A percentile compares a stretch with the other conserved stretches of the same genome.
These are phyloP conservation scores for Eupeodes luniger DNA, from an alignment of 2,888 invertebrate species.

Conservation along the genomic window DNA sequence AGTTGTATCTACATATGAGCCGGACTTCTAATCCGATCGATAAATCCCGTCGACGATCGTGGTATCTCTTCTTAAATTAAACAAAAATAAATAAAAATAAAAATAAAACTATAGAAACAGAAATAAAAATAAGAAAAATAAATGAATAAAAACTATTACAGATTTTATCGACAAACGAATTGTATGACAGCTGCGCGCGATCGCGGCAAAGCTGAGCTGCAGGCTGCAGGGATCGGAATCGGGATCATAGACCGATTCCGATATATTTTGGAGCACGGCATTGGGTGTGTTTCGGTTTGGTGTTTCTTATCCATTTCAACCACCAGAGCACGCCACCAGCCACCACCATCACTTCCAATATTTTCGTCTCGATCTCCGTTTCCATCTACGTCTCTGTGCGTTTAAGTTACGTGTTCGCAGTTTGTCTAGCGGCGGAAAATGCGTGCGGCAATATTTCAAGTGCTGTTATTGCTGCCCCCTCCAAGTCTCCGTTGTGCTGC, in stretches of 20 bases:
- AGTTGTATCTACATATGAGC: constrained; percentile 69
- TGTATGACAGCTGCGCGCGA: constrained; percentile 72
- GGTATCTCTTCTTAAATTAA: constrained; percentile 43
- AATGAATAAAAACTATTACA: constrained; percentile 68
- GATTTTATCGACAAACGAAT: constrained; percentile 75
- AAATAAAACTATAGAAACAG: constrained; percentile 5
- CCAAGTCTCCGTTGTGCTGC: neutral
- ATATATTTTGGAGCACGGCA: constrained; percentile 15
- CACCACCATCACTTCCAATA: neutral
- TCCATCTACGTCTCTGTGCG: constrained; percentile 32
- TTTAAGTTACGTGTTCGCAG: constrained; percentile 65
- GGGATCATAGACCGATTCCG: constrained; percentile 26
- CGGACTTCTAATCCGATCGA: constrained; percentile 76
- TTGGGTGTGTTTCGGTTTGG: constrained; percentile 65
- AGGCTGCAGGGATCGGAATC: constrained; percentile 42
- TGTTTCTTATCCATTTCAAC: constrained; percentile 12
- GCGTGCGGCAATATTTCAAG: constrained; percentile 75
- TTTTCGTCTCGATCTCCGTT: neutral
- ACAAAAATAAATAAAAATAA: constrained; percentile 13
- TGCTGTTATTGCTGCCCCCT: constrained; percentile 27
- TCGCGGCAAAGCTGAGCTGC: constrained; percentile 8
- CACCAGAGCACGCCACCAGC: constrained; percentile 29
- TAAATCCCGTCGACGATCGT: constrained; percentile 59
- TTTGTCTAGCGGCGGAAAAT: constrained; percentile 72
- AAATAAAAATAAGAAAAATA: neutral